phyloP scores from a whole-genome alignment of 30 jellyfish, hydroid and myxozoan species.

The Chironex yamaguchii region DNA sequence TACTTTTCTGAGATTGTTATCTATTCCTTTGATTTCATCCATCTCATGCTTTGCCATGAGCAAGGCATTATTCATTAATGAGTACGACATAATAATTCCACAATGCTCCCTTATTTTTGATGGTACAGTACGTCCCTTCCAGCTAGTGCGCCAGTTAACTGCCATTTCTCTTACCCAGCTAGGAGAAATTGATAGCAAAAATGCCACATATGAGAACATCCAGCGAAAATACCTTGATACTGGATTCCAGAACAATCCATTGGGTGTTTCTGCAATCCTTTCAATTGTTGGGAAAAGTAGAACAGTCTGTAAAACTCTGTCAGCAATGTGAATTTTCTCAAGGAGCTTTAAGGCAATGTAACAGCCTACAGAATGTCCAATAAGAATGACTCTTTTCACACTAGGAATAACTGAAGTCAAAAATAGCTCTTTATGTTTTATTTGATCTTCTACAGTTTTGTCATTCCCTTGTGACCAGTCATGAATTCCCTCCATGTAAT shows the following conservation, averaged over 20 bases:
- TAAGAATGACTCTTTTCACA: slow-evolving; percentile 46
- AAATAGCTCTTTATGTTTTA: slow-evolving; percentile 73
- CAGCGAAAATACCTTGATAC: slow-evolving; percentile 71
- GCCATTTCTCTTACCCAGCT: slow-evolving; percentile 62
- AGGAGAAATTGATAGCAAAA: slow-evolving; percentile 71
- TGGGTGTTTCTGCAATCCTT: slow-evolving; percentile 63
- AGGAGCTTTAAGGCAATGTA: slow-evolving; percentile 75
- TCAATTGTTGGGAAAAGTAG: slow-evolving; percentile 84
- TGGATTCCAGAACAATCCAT: slow-evolving; percentile 87
- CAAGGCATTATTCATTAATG: slow-evolving; percentile 80
- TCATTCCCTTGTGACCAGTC: slow-evolving; percentile 28
- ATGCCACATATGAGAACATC: slow-evolving; percentile 71
- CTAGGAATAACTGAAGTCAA: slow-evolving; percentile 61
- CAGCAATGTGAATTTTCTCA: slow-evolving; percentile 35
- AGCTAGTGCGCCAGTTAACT: slow-evolving; percentile 81
- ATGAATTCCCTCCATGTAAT: slow-evolving; percentile 17
- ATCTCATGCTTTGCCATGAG: slow-evolving; percentile 81
- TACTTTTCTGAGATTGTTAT: slow-evolving; percentile 24
- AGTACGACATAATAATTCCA: slow-evolving; percentile 50
- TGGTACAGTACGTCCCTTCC: slow-evolving; percentile 76
- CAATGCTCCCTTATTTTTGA: slow-evolving; percentile 49
- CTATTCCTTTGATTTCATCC: slow-evolving; percentile 72
- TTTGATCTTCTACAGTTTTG: slow-evolving; percentile 64
- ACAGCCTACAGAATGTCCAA: slow-evolving; percentile 92
- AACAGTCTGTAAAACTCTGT: slow-evolving; percentile 28